These are phyloP conservation scores for Gadopsis marmoratus DNA, from an alignment of 2,797 vertebrate genomes.

Conservation along the genomic window DNA sequence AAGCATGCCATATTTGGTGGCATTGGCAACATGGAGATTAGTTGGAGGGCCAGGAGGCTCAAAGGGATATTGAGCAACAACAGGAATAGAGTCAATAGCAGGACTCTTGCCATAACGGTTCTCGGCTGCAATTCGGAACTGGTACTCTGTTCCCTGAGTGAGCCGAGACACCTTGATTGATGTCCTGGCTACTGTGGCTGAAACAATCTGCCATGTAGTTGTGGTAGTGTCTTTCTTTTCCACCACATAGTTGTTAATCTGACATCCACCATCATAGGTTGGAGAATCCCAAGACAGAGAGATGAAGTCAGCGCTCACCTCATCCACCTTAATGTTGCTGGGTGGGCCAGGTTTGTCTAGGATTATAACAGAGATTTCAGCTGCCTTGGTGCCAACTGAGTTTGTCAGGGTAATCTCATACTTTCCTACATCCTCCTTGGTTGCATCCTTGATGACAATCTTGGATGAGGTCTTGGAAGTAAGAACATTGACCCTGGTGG, in stretches of 20 bases:
- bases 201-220: slow-evolving; percentile 94
- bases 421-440: slow-evolving; percentile 93
- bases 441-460: slow-evolving; percentile 93
- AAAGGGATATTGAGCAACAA: slow-evolving; percentile 97
- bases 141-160: slow-evolving; percentile 94
- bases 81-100: slow-evolving; percentile 87
- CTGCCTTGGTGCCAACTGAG: slow-evolving; percentile 88
- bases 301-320: slow-evolving; percentile 94
- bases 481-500: slow-evolving; percentile 94
- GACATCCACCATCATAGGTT: slow-evolving; percentile 95
- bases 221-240: slow-evolving; percentile 98
- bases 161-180: slow-evolving; percentile 94
- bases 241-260: slow-evolving; percentile 98
- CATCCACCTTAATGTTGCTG: slow-evolving; percentile 91
- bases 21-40: slow-evolving; percentile 88
- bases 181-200: slow-evolving; percentile 96
- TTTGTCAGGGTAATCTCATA: slow-evolving; percentile 94
- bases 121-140: slow-evolving; percentile 97
- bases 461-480: slow-evolving; percentile 91
- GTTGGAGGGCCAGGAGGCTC: slow-evolving; percentile 93
- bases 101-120: slow-evolving; percentile 96
- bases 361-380: slow-evolving; percentile 90
- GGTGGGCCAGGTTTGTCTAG: slow-evolving; percentile 96
- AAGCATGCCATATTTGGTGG: slow-evolving; percentile 93
- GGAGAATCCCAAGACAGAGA: slow-evolving; percentile 95